Evolutionary conservation across 2,888 invertebrate genomes (phyloP).

Genomic region (Catocala fraxini): DNA sequence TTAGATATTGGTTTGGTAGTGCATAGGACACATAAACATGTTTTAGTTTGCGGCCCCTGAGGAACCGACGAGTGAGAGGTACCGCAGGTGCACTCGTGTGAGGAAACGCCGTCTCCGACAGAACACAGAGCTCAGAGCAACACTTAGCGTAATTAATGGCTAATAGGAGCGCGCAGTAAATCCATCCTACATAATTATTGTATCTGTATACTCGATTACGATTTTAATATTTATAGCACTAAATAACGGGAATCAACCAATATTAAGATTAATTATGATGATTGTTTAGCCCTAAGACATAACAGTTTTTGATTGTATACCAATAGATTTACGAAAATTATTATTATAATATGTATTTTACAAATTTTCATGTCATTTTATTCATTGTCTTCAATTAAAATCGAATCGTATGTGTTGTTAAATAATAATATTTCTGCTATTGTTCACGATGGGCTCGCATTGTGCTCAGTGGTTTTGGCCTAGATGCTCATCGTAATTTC

Average conservation of each 20-base stretch:
- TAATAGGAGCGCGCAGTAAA: conserved; percentile 43
- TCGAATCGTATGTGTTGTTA: conserved; percentile 39
- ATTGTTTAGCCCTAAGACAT: conserved; percentile 55
- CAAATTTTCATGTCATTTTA: conserved; percentile 51
- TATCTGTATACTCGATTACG: conserved; percentile 54
- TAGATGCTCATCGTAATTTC: conserved; percentile 10
- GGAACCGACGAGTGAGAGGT: conserved; percentile 32
- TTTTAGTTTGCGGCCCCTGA: conserved; percentile 52
- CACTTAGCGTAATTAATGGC: conserved; percentile 22
- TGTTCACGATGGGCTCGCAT: conserved; percentile 18
- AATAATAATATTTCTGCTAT: conserved; percentile 26
- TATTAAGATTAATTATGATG: conserved; percentile 51
- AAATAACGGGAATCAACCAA: conserved; percentile 58
- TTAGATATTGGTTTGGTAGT: conserved; percentile 53
- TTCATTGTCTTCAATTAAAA: conserved; percentile 45
- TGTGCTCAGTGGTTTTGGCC: conserved; percentile 34
- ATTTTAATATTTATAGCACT: conserved; percentile 54
- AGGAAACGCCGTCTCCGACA: conserved; percentile 44
- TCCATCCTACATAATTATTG: conserved; percentile 50
- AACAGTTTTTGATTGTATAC: conserved; percentile 67
- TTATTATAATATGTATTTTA: conserved; percentile 51
- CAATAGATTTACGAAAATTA: conserved; percentile 55
- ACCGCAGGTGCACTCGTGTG: conserved; percentile 34
- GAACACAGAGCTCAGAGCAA: conserved; percentile 7
- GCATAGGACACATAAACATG: conserved; percentile 50